These are phyloP conservation scores for Bombus superbus DNA, from an alignment of 1,140 invertebrate species.

Conservation along the genomic window DNA sequence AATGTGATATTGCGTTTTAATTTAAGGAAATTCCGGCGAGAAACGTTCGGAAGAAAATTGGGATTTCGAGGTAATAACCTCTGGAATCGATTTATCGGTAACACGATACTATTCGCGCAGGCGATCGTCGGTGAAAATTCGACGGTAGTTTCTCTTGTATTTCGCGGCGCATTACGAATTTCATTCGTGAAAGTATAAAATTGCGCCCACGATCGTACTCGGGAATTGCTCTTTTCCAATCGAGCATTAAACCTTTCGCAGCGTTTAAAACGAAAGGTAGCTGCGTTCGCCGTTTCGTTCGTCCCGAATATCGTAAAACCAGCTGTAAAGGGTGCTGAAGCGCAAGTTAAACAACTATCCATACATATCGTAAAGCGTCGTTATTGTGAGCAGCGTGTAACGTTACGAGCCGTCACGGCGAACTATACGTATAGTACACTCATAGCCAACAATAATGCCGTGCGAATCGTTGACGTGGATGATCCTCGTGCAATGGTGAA, in stretches of 20 bases:
- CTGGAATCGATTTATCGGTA: slow-evolving; percentile 7
- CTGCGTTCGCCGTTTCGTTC: too few species aligned
- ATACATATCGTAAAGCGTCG: slow-evolving; percentile 70
- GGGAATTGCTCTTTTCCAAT: slow-evolving; percentile 20
- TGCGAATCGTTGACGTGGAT: slow-evolving; percentile 47
- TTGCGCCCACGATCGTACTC: neutral
- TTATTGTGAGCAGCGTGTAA: slow-evolving; percentile 50
- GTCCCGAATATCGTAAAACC: slow-evolving; percentile 9
- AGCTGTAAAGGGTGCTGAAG: slow-evolving; percentile 53
- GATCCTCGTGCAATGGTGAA: slow-evolving; percentile 45
- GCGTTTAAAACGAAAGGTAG: neutral
- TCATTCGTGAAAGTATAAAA: slow-evolving; percentile 41
- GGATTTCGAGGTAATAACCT: neutral
- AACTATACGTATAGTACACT: slow-evolving; percentile 65
- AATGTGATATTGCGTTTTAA: neutral
- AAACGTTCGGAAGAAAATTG: neutral
- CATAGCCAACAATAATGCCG: slow-evolving; percentile 43
- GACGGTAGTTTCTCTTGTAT: slow-evolving; percentile 1
- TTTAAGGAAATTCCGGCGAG: neutral
- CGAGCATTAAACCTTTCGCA: neutral
- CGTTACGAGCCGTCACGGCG: slow-evolving; percentile 17
- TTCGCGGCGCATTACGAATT: neutral
- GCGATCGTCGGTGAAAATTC: slow-evolving; percentile 12
- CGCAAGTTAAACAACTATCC: slow-evolving; percentile 76
- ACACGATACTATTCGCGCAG: neutral